Base-by-base conservation (phyloP, 2,797 vertebrate genomes). In the Pangasius djambal region DNA sequence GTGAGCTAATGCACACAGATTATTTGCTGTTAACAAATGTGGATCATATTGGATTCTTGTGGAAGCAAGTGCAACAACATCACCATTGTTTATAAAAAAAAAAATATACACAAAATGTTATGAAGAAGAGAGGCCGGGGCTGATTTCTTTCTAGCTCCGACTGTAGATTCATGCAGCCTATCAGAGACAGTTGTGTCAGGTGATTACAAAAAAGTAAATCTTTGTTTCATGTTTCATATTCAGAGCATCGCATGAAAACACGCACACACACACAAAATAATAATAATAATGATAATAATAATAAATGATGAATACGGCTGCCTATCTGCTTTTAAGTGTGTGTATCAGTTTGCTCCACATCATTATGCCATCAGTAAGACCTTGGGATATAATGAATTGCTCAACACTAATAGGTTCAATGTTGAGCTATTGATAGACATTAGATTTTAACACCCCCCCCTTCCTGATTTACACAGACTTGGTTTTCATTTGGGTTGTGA, bases 371-470 rank as follows among this genome's bases (percentile, higher is more conserved):
- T 69, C 63, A 84, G 52, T 50, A 69, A 84, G 61, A 67, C 44
- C 82, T 31, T 50, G 16, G 44, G 7, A 31, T 67, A 50, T 65
- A 67, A 84, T 67, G 8, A 84, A 84, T 84, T 67, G 6, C 63
- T 52, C 2, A 34, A 31, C 34, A 44, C 63, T 67, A 69, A 67
- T 20, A 69, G 4, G 16, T 84, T 84, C 63, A 34, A 18, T 22
- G n/a, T 67, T 69, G 61, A 31, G 37, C 37, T 65, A 48, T 44
- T 48, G 16, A 31, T 65, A n/a, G 18, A 22, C 48, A 48, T 50
- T 67, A 84, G 40, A 84, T 69, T 84, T 85, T 83, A 82, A 18
- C 40, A 40, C 37, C 78, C 10, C 12, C 25, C n/a, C 63, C 18
- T n/a, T n/a, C 13, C 12, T 9, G 40, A 63, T 1, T 28, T 57